Evolutionary conservation across 2,888 invertebrate genomes (phyloP).

Genomic region (Drosophila niveifrons): DNA sequence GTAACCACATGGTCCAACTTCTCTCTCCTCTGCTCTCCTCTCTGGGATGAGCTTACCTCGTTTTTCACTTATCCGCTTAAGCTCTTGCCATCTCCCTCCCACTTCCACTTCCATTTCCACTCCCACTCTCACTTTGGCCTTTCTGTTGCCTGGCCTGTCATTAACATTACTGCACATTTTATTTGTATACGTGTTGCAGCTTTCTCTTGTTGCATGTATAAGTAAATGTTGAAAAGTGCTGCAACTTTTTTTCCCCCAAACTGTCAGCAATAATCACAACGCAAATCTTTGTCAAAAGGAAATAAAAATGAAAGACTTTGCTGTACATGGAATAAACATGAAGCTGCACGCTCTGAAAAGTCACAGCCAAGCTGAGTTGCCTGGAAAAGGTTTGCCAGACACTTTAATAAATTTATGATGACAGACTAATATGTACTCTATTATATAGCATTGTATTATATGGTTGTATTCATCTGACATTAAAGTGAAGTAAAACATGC

Average conservation of each 20-base stretch:
- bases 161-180: conserved; percentile 53
- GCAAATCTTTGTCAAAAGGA: conserved; percentile 56
- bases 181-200: conserved; percentile 16
- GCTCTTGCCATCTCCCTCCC: conserved; percentile 8
- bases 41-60: conserved; percentile 38
- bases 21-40: conserved; percentile 1
- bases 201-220: conserved; percentile 15
- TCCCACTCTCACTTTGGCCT: conserved; percentile 3
- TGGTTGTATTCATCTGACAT: too few relatives aligned
- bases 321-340: conserved; percentile 34
- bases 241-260: conserved; percentile 17
- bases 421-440: too few relatives aligned
- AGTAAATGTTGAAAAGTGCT: conserved; percentile 19
- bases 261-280: conserved; percentile 45
- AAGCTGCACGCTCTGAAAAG: conserved; percentile 2
- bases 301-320: conserved; percentile 33
- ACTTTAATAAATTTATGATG: too few relatives aligned
- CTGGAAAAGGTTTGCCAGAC: too few relatives aligned
- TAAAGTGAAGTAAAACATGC: too few relatives aligned
- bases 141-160: conserved; percentile 35
- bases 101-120: too few relatives aligned
- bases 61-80: conserved; percentile 61
- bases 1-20: conserved; percentile 26
- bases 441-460: too few relatives aligned
- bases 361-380: too few relatives aligned